Percentiles rank a stretch among this genome's conserved stretches.
Conservation (phyloP, 2,797 vertebrate genomes). For the Alectoris magna region DNA sequence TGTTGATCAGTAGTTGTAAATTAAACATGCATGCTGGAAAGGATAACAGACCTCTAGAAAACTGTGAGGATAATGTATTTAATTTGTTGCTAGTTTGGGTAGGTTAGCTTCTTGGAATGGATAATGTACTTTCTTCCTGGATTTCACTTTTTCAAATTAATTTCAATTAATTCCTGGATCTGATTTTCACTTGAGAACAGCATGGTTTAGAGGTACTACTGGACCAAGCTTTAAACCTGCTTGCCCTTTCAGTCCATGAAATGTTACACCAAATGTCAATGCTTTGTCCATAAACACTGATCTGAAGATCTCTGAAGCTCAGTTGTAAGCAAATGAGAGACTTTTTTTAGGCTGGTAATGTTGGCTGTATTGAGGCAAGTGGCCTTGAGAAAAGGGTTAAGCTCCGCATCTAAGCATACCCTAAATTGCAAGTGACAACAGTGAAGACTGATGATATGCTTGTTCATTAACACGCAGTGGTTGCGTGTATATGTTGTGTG, state of each 20-base stretch:
- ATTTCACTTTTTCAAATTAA: no score
- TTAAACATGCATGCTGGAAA: not conserved
- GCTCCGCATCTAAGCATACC: not conserved
- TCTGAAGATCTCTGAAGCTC: not conserved
- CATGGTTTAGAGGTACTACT: not conserved
- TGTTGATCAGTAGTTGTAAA: not conserved
- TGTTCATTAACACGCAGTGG: not conserved
- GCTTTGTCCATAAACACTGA: not conserved
- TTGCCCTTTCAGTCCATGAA: not conserved
- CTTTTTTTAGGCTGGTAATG: not conserved
- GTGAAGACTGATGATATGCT: not conserved
- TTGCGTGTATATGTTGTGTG: not conserved
- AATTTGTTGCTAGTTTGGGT: not conserved
- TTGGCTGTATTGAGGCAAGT: not conserved
- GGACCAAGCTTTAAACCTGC: not conserved
- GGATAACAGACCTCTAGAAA: not conserved
- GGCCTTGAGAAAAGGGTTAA: not conserved
- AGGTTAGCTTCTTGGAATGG: not conserved
- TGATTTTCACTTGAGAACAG: not conserved
- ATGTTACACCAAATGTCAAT: not conserved
- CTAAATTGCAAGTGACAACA: not conserved
- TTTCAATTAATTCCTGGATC: not conserved
- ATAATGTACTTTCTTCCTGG: rapidly evolving
- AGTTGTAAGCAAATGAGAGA: not conserved
- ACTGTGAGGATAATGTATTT: not conserved